Evolutionary conservation across 2,888 invertebrate genomes (phyloP).

Genomic region (Alcis repandata): DNA sequence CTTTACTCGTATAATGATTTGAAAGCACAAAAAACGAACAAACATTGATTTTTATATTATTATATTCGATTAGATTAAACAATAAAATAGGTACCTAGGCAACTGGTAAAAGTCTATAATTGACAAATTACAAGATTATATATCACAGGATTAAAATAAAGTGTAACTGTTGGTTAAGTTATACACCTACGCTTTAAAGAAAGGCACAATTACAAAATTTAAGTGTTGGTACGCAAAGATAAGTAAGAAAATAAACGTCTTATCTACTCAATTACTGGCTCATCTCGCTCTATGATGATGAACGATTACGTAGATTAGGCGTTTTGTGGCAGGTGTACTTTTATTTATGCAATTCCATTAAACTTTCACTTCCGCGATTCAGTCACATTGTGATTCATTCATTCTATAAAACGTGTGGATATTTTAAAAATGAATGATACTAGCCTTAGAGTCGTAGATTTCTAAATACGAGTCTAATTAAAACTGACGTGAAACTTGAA

Average conservation of each 20-base stretch:
- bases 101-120: too few species aligned
- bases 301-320: constrained; percentile 45
- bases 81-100: too few species aligned
- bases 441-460: background rate
- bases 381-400: constrained; percentile 56
- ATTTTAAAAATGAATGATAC: constrained; percentile 13
- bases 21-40: too few species aligned
- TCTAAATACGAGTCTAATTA: constrained; percentile 11
- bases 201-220: background rate
- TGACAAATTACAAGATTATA: too few species aligned
- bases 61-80: too few species aligned
- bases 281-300: constrained; percentile 28
- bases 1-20: too few species aligned
- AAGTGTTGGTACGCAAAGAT: background rate
- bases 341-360: constrained; percentile 62
- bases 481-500: constrained; percentile 25
- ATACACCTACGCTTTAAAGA: too few species aligned
- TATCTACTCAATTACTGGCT: background rate
- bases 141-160: too few species aligned
- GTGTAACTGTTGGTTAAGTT: too few species aligned
- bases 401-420: constrained; percentile 40
- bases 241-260: background rate
- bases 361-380: constrained; percentile 76
- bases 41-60: too few species aligned
- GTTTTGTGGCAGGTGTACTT: constrained; percentile 36